Base-by-base conservation (phyloP, 2,113 vertebrate species). In the Nansenia antarctica region DNA sequence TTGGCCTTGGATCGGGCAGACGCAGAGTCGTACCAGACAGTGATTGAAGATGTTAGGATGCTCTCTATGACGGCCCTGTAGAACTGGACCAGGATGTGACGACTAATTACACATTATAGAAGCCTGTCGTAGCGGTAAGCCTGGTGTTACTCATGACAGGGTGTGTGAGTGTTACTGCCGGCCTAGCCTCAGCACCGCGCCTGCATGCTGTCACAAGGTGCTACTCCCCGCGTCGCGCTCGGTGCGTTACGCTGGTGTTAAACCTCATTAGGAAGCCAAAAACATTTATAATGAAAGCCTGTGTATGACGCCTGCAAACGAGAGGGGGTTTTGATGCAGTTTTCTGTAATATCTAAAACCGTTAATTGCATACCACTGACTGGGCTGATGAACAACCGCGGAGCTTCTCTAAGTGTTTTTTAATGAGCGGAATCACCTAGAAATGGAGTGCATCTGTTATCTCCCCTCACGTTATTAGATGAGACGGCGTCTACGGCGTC, bases 401-500 rank as follows among this genome's bases (percentile, higher is more conserved):
- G 30, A 9, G 31, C 15, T n/a, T 18, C 30, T 34, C 63, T 22
- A 58, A 31, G 67, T 26, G 59, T 26, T 55, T 55, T 52, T 30
- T 63, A 70, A 70, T 62, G 31, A 70, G 45, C 34, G 54, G 47
- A 39, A 24, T 6, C 37, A 39, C 20, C 26, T 27, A 35, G 9
- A 14, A 30, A 14, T 6, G 8, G 29, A 30, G 29, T 15, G 29
- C 27, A 26, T 5, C 27, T n/a, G 55, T 29, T n/a, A 58, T n/a
- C 15, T 29, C 14, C 29, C n/a, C 55, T 58, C 27, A 15, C 18
- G n/a, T n/a, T n/a, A 32, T 58, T 31, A 31, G 30, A 55, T 7
- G 14, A 15, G 14, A 58, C 29, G 27, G n/a, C n/a, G 45, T 49
- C 45, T 20, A 49, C 27, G 3, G 29, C 55, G 15, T 58, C 29